These are phyloP conservation scores for Melipona beecheii DNA, from an alignment of 2,888 invertebrate genomes.

Conservation along the genomic window DNA sequence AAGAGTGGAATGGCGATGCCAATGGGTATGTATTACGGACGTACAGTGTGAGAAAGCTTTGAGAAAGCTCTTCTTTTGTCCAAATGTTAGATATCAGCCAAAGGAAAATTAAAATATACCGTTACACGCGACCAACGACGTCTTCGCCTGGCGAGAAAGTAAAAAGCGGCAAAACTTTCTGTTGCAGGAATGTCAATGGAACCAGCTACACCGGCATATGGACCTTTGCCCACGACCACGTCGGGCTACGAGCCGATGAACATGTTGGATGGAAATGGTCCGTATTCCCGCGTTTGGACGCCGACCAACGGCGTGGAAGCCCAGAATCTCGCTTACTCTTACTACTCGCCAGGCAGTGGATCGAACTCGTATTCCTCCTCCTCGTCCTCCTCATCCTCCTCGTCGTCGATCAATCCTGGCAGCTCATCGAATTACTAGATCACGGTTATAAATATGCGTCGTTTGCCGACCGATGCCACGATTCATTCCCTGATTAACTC, in stretches of 20 bases:
- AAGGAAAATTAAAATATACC: too few relatives aligned
- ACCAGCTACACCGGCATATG: slow-evolving; percentile 88
- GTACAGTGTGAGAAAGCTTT: not conserved
- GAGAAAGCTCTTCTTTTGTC: too few relatives aligned
- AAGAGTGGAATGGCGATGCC: slow-evolving; percentile 88
- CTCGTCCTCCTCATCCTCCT: slow-evolving; percentile 87
- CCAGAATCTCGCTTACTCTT: slow-evolving; percentile 84
- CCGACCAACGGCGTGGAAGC: slow-evolving; percentile 79
- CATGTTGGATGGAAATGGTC: slow-evolving; percentile 90
- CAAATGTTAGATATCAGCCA: not conserved
- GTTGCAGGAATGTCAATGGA: slow-evolving; percentile 89
- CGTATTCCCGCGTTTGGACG: slow-evolving; percentile 92
- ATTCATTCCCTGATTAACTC: slow-evolving; percentile 14
- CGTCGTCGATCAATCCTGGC: slow-evolving; percentile 83
- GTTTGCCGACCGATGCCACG: not conserved
- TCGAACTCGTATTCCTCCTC: slow-evolving; percentile 91
- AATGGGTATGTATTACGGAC: slow-evolving; percentile 73
- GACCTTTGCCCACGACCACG: slow-evolving; percentile 86
- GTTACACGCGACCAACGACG: not conserved
- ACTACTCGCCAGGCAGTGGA: slow-evolving; percentile 86
- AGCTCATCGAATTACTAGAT: slow-evolving; percentile 76
- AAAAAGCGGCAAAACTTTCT: slow-evolving; percentile 26
- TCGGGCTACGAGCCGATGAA: slow-evolving; percentile 87
- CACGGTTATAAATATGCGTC: not conserved
- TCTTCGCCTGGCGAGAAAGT: not conserved